Base-by-base conservation (phyloP, 2,888 invertebrate genomes). In the Caenorhabditis sulstoni region DNA sequence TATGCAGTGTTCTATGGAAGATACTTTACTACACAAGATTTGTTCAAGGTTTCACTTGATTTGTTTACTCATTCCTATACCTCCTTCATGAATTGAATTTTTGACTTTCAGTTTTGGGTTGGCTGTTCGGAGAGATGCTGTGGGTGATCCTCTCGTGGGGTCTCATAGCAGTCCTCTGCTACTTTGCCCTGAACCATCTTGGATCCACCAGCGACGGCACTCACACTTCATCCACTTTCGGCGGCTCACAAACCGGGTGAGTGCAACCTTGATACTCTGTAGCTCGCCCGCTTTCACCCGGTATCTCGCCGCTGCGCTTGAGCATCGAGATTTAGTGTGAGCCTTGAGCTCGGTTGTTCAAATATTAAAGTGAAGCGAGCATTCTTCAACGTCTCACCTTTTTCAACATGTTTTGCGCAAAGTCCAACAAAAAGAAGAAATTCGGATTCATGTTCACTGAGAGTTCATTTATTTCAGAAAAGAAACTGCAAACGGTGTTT, bases 111-210 rank as follows among this genome's bases (percentile, higher is more conserved):
- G 74, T 81, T 65, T 76, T 81, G 73, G 77, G 81, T 61, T 81
- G 74, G 81, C 58, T 81, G 57, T 62, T 80, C 71, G 84, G 79
- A 58, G 81, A 83, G 62, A 82, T 87, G 79, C 71, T 85, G 76
- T 86, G 87, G 85, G 78, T 87, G 70, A 79, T 88, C 67, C 79
- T 87, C 14, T 86, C 88, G 7, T 89, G 89, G 89, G 82, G 86
- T 58, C 77, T 87, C 44, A 86, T 89, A 58, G 88, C 85, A 50
- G 81, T 83, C 12, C 58, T 87, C 62, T 87, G 88, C 82, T 89
- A 88, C 70, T 85, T 86, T 76, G 85, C 88, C 58, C 84, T 88
- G 18, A 84, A 84, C 73, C 83, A 84, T 73, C 82, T 87, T 67
- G 84, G 87, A 37, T 67, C 74, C 49, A 64, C 75, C 66, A 47